Base-by-base conservation (phyloP, 2,113 vertebrate genomes). In the Oenanthe oenanthe region DNA sequence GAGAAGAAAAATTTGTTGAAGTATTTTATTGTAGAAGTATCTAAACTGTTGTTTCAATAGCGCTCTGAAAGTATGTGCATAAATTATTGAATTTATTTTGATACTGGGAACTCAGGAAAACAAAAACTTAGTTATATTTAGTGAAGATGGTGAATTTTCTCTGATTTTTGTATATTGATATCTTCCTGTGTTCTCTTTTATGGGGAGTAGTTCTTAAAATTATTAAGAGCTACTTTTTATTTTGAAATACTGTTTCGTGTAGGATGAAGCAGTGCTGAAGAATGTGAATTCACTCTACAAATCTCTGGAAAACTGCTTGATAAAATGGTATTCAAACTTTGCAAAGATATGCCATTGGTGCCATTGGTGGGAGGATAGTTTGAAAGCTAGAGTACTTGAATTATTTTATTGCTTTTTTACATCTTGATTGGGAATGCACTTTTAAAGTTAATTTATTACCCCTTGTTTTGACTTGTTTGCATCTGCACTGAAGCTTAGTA, bases 271-370 rank as follows among this genome's bases (percentile, higher is more conserved):
- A 25, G 31, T 58, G 28, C 32, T 85, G 24, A 83, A 40, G n/a
- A 74, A 21, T 14, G 3, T 43, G n/a, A 85, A 74, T 50, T n/a
- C 8, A 31, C 12, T 47, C 6, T 11, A 26, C 28, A 50, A 13
- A 71, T 78, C 14, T 45, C 7, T 48, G 1, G 25, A 38, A 26
- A 83, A 38, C 11, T 54, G 25, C 22, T 56, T 72, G 17, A 56
- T 76, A 34, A 79, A 83, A 36, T 74, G 28, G 15, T 71, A 11
- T 66, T 34, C 29, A 42, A 11, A 51, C 7, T 70, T 70, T 62
- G 47, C 42, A 63, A 58, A 54, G 26, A 38, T 62, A 36, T 0
- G 2, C 17, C 10, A 6, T 42, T 62, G 32, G 45, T 0, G 2
- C 17, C 10, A 6, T 42, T 62, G 32, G 45, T 77, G 48, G 18